Percentiles rank a stretch among this genome's conserved stretches.
These are phyloP conservation scores for Plectropomus leopardus DNA, from an alignment of 2,113 vertebrate species.

Conservation along the genomic window DNA sequence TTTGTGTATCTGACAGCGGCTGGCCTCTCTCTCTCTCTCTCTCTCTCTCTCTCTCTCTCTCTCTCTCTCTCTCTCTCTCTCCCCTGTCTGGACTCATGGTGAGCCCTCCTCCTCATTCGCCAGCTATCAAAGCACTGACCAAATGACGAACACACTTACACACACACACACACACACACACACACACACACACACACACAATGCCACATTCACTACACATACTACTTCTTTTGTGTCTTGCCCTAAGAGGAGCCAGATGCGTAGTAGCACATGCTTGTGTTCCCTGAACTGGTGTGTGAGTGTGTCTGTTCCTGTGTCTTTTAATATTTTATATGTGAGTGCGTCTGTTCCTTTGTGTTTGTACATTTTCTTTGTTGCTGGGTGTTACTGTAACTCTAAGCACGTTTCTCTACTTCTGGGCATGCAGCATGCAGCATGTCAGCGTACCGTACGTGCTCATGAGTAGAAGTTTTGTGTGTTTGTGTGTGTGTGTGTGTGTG, in stretches of 20 bases:
- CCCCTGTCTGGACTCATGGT: constrained; percentile 48
- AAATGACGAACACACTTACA: constrained; percentile 55
- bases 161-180: constrained; percentile 48
- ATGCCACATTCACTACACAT: constrained; percentile 62
- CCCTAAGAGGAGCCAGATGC: constrained; percentile 83
- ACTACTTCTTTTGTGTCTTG: constrained; percentile 77
- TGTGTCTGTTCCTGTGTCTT: constrained; percentile 23
- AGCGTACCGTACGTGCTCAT: neutral
- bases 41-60: no score
- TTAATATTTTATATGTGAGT: neutral
- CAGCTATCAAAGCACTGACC: constrained; percentile 79
- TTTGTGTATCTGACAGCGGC: constrained; percentile 76
- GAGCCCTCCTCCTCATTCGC: constrained; percentile 57
- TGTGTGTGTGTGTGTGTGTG: neutral
- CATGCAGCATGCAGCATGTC: neutral
- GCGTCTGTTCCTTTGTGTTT: neutral
- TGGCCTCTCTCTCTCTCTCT: constrained; percentile 32
- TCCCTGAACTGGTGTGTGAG: constrained; percentile 31
- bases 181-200: constrained; percentile 49
- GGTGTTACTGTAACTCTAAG: constrained; percentile 28
- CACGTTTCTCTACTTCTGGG: constrained; percentile 13
- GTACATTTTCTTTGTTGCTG: constrained; percentile 34
- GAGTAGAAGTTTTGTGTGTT: constrained; percentile 4
- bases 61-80: constrained; percentile 8
- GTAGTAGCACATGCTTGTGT: constrained; percentile 60